Percentiles rank a stretch among this genome's conserved stretches.
Conservation (phyloP, 2,113 vertebrate genomes). For the Notothenia coriiceps region DNA sequence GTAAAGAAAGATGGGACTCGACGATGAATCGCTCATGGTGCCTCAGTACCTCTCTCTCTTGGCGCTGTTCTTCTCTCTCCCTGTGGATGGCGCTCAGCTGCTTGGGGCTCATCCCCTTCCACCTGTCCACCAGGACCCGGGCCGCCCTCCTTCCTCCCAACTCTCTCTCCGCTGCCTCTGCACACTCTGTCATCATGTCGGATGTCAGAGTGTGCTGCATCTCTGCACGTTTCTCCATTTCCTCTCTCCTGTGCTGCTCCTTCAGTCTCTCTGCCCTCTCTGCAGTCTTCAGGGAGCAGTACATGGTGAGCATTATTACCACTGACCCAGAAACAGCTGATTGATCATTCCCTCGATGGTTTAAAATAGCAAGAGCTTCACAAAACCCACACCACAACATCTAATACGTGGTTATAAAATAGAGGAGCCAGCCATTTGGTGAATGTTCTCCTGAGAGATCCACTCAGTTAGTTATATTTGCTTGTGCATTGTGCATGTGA, state of each 20-base stretch:
- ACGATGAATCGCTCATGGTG: background rate
- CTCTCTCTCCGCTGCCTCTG: slow-evolving; percentile 63
- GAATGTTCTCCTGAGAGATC: slow-evolving; percentile 47
- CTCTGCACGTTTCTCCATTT: slow-evolving; percentile 73
- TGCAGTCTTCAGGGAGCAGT: slow-evolving; percentile 69
- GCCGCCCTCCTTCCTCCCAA: slow-evolving; percentile 25
- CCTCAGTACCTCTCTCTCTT: slow-evolving; percentile 76
- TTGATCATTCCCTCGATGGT: slow-evolving; percentile 18
- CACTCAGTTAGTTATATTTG: slow-evolving; percentile 46
- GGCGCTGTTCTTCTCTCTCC: slow-evolving; percentile 74
- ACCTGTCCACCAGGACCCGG: slow-evolving; percentile 76
- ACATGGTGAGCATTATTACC: slow-evolving; percentile 14
- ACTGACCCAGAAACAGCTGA: slow-evolving; percentile 17
- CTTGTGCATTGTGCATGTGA: slow-evolving; percentile 51
- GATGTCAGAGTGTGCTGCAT: slow-evolving; percentile 79
- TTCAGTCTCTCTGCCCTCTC: slow-evolving; percentile 66
- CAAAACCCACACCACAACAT: background rate
- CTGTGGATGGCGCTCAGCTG: slow-evolving; percentile 75
- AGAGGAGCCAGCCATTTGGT: slow-evolving; percentile 25
- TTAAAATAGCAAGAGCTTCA: slow-evolving; percentile 13
- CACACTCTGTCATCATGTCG: slow-evolving; percentile 83
- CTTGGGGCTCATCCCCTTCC: slow-evolving; percentile 84
- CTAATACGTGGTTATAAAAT: slow-evolving; percentile 22
- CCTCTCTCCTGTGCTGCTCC: slow-evolving; percentile 63
- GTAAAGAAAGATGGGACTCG: background rate